Evolutionary conservation across 1,140 invertebrate species (phyloP).

Genomic region (Zophobas atratus): DNA sequence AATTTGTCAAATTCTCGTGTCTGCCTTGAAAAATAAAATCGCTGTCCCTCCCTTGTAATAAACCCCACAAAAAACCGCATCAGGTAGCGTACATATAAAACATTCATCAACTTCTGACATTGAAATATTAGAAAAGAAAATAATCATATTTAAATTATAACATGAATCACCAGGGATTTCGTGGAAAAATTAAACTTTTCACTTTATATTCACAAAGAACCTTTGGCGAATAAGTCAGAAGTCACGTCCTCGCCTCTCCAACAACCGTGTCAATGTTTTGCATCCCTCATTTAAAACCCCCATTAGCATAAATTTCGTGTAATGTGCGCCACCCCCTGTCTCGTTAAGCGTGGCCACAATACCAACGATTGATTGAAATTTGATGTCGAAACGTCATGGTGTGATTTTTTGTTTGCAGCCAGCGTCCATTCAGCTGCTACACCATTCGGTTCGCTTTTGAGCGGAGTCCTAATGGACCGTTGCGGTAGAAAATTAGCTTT

Average conservation of each 20-base stretch:
- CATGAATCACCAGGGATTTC: neutral
- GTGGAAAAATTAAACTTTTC: neutral
- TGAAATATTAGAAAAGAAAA: constrained; percentile 1
- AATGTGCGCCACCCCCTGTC: neutral
- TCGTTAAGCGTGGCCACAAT: neutral
- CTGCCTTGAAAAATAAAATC: neutral
- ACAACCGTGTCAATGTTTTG: neutral
- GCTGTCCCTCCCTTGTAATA: neutral
- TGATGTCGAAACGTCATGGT: neutral
- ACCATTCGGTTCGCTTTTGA: constrained; percentile 79
- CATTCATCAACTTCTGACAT: constrained; percentile 2
- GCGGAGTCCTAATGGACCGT: constrained; percentile 81
- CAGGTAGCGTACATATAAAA: neutral
- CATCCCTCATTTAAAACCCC: neutral
- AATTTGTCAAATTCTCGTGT: neutral
- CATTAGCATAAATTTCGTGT: neutral
- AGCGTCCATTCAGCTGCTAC: constrained; percentile 81
- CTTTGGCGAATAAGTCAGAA: neutral
- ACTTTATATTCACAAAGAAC: neutral
- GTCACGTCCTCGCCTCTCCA: neutral
- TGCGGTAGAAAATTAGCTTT: constrained; percentile 78
- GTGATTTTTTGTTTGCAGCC: constrained; percentile 70
- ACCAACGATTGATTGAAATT: constrained; percentile 1
- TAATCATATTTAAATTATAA: neutral
- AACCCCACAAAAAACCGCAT: neutral